phyloP scores from a whole-genome alignment of 2,113 vertebrate species.

The Maccullochella peelii region DNA sequence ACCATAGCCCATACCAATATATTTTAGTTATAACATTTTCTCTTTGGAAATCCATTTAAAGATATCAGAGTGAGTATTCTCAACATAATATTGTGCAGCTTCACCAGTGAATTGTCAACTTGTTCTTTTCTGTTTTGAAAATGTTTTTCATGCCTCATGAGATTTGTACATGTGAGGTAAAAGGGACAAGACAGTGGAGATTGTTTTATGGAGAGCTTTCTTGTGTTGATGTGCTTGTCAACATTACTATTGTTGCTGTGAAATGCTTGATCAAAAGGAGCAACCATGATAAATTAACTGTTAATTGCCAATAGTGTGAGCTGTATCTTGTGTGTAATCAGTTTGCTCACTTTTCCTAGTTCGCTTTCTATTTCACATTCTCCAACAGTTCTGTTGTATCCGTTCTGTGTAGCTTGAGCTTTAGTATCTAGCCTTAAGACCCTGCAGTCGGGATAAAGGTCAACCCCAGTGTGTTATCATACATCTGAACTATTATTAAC shows the following conservation, averaged over 20 bases:
- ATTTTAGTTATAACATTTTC: conserved; percentile 47
- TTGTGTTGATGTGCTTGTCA: conserved; percentile 78
- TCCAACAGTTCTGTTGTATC: conserved; percentile 83
- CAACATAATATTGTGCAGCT: conserved; percentile 85
- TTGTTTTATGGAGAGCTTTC: conserved; percentile 82
- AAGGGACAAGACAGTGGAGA: conserved; percentile 87
- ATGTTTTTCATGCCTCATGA: conserved; percentile 78
- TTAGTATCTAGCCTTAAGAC: conserved; percentile 88
- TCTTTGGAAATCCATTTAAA: conserved; percentile 47
- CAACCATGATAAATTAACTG: conserved; percentile 75
- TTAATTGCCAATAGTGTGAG: conserved; percentile 81
- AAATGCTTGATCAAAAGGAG: conserved; percentile 79
- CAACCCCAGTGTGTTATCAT: conserved; percentile 80
- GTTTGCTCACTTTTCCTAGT: conserved; percentile 76
- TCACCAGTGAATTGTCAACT: conserved; percentile 83
- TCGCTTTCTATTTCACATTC: conserved; percentile 76
- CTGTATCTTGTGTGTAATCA: conserved; percentile 76
- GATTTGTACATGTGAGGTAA: conserved; percentile 80
- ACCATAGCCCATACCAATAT: conserved; percentile 50
- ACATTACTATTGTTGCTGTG: conserved; percentile 82
- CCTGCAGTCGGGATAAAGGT: conserved; percentile 77
- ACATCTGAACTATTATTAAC: conserved; percentile 88
- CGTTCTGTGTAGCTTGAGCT: conserved; percentile 91
- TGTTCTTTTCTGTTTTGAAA: conserved; percentile 65
- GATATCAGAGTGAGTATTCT: conserved; percentile 73